Conservation (phyloP, 2,797 vertebrate species). For the Knipowitschia caucasica region DNA sequence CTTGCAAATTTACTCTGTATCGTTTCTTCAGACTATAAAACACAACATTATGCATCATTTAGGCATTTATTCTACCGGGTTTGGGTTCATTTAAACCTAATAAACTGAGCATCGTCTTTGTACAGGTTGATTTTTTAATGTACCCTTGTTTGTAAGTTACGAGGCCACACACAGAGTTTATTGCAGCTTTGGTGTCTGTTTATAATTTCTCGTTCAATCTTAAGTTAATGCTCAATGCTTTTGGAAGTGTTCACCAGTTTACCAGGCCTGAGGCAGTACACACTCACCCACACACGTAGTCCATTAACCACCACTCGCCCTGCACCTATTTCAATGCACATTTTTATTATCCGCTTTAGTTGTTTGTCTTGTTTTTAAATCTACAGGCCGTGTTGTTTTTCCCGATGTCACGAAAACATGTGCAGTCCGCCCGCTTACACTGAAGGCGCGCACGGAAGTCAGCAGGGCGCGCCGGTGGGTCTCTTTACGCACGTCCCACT, state of each 20-base stretch:
- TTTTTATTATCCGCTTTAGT: too few species aligned
- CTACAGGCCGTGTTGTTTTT: background rate
- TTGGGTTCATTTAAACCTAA: too few species aligned
- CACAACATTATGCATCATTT: background rate
- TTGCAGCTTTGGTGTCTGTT: background rate
- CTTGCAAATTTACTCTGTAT: background rate
- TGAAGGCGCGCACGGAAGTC: slow-evolving; percentile 2
- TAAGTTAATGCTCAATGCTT: background rate
- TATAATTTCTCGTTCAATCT: background rate
- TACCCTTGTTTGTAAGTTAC: background rate
- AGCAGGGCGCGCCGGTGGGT: rapidly evolving
- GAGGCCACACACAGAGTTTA: background rate
- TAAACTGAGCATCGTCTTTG: background rate
- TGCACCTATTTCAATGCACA: too few species aligned
- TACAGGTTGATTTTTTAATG: slow-evolving; percentile 1
- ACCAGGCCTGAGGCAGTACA: slow-evolving; percentile 5
- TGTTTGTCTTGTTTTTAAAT: background rate
- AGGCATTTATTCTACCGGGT: background rate
- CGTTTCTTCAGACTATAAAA: background rate
- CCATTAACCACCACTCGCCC: background rate
- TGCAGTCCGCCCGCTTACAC: slow-evolving; percentile 21
- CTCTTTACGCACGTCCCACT: background rate
- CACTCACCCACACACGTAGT: background rate
- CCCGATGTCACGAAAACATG: background rate
- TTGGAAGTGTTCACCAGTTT: background rate